Evolutionary conservation across 2,888 invertebrate species (phyloP), one percentile per base, ranked within the genome.

Genomic region (Trachelus troglodyta): DNA sequence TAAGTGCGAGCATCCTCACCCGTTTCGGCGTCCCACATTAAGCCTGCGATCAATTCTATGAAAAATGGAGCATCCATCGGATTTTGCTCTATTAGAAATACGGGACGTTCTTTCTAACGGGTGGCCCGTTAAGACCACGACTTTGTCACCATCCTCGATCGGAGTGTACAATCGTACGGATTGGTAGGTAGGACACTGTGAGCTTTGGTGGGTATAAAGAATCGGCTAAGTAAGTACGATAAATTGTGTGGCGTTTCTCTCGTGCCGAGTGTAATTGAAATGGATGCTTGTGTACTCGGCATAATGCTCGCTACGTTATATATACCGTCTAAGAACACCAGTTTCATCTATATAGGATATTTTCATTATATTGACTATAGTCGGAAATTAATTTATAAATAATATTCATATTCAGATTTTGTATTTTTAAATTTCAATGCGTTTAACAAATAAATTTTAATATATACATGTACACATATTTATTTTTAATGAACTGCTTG

Each of bases 221-320:
- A 87, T 87, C 85, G 85, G 84, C 86, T 83, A 82, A 82, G 84
- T 87, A 87, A 87, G 85, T 85, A 85, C 87, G 82, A 87, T 86
- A 85, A 87, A 88, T 87, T 85, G 86, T 83, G 82, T 81, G 80
- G 82, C 83, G 81, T 85, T 85, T 84, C 83, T 82, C 82, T 83
- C 79, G 83, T 80, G 77, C 80, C 69, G 80, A 82, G 85, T 85
- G 82, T 86, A 86, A 88, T 86, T 87, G 87, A 87, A 87, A 88
- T 87, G 85, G 88, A 88, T 87, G 85, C 85, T 81, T 82, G 81
- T 83, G 82, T 83, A 82, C 81, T 83, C 82, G 81, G 84, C 81
- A 85, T 84, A 83, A 85, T 84, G 84, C 83, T 83, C 82, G 56
- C 23, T 56, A 9, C 56, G 40, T 15, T 56, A 56, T 9, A 56